phyloP scores from a whole-genome alignment of 2,113 vertebrate species.

The Vidua chalybeata region DNA sequence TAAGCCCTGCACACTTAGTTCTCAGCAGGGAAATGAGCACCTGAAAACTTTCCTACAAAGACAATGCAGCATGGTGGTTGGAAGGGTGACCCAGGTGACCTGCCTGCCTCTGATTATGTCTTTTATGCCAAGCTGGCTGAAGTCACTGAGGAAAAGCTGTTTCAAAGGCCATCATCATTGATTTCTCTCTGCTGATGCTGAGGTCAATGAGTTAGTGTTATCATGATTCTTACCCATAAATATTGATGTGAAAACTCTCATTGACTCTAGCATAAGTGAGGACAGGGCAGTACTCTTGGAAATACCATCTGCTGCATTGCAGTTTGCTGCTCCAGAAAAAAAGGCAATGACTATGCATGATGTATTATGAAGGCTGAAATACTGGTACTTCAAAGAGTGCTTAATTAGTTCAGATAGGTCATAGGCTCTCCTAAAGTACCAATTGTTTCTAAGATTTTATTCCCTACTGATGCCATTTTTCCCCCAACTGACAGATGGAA shows the following conservation, averaged over 20 bases:
- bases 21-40: not conserved
- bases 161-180: not conserved
- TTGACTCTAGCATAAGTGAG: not conserved
- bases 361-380: not conserved
- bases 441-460: not conserved
- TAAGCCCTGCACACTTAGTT: not conserved
- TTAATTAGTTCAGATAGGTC: slow-evolving; percentile 11
- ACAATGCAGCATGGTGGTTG: not conserved
- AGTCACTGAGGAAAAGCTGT: not conserved
- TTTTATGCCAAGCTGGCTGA: not conserved
- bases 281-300: not conserved
- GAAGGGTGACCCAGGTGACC: not conserved
- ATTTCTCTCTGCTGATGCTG: slow-evolving; percentile 1
- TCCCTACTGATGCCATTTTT: not conserved
- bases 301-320: not conserved
- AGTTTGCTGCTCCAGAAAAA: not conserved
- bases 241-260: not conserved
- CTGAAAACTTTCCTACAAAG: not conserved
- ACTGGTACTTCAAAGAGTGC: not conserved
- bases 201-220: not conserved
- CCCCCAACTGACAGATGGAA: not conserved
- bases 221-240: not conserved
- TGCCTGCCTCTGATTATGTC: not conserved
- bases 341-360: not conserved
- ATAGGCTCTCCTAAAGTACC: not conserved